These are phyloP conservation scores for Arvicanthis niloticus DNA, from an alignment of 2,113 vertebrate genomes.

Conservation along the genomic window DNA sequence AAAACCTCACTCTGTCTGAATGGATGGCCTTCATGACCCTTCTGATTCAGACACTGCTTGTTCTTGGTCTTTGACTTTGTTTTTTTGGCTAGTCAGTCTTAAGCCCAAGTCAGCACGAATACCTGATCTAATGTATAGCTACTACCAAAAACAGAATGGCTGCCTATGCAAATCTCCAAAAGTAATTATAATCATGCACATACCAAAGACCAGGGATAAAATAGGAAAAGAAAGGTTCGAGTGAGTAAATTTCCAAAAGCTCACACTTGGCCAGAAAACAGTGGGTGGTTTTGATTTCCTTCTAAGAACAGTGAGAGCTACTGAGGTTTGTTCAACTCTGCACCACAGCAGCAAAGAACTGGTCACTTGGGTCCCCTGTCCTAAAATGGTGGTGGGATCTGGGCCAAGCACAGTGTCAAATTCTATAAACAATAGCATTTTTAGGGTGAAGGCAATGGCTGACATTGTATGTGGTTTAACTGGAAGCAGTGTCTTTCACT, in stretches of 20 bases:
- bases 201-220: neutral
- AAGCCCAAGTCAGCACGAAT: neutral
- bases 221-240: constrained; percentile 25
- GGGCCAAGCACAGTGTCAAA: neutral
- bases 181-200: constrained; percentile 7
- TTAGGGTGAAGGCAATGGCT: neutral
- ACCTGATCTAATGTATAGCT: constrained; percentile 10
- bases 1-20: neutral
- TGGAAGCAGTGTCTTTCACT: constrained; percentile 12
- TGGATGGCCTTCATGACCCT: neutral
- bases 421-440: neutral
- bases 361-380: neutral
- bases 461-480: neutral
- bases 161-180: constrained; percentile 8
- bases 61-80: neutral
- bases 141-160: neutral
- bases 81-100: neutral
- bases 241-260: constrained; percentile 19
- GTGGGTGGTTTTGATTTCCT: neutral
- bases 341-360: neutral
- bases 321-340: accelerated
- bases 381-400: neutral
- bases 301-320: neutral
- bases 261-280: neutral
- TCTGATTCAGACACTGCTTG: neutral